phyloP scores from a whole-genome alignment of 2,797 vertebrate genomes.

The Poeciliopsis presidionis region DNA sequence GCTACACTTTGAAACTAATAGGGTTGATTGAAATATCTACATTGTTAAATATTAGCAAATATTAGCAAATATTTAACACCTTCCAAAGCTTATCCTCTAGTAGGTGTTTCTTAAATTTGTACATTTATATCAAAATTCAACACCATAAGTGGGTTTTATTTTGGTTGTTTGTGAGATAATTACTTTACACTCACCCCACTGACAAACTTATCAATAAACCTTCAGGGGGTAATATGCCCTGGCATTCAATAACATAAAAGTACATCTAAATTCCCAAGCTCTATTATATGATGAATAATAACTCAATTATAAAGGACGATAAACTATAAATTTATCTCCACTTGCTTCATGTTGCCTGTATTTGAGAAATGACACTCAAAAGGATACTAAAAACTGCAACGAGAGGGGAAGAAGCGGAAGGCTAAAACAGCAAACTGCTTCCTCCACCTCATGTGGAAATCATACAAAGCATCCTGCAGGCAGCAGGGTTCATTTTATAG shows the following conservation, averaged over 20 bases:
- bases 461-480: slow-evolving; percentile 98
- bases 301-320: slow-evolving; percentile 49
- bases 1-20: neutral
- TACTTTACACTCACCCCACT: slow-evolving; percentile 19
- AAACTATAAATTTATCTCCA: slow-evolving; percentile 22
- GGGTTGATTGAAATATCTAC: neutral
- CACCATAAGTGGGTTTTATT: slow-evolving; percentile 16
- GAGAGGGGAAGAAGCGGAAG: slow-evolving; percentile 83
- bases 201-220: slow-evolving; percentile 66
- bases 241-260: slow-evolving; percentile 68
- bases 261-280: slow-evolving; percentile 63
- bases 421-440: slow-evolving; percentile 88
- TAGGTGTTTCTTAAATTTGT: neutral
- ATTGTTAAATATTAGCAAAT: too few species aligned
- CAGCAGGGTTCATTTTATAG: slow-evolving; percentile 99
- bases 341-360: slow-evolving; percentile 11
- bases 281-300: slow-evolving; percentile 69
- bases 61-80: neutral
- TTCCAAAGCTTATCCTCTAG: neutral
- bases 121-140: slow-evolving; percentile 9
- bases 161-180: slow-evolving; percentile 12
- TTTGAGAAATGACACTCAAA: slow-evolving; percentile 6
- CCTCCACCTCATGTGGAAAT: slow-evolving; percentile 98
- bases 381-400: slow-evolving; percentile 65
- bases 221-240: slow-evolving; percentile 40